Evolutionary conservation across 2,797 vertebrate species (phyloP).

Genomic region (Chelonia mydas): DNA sequence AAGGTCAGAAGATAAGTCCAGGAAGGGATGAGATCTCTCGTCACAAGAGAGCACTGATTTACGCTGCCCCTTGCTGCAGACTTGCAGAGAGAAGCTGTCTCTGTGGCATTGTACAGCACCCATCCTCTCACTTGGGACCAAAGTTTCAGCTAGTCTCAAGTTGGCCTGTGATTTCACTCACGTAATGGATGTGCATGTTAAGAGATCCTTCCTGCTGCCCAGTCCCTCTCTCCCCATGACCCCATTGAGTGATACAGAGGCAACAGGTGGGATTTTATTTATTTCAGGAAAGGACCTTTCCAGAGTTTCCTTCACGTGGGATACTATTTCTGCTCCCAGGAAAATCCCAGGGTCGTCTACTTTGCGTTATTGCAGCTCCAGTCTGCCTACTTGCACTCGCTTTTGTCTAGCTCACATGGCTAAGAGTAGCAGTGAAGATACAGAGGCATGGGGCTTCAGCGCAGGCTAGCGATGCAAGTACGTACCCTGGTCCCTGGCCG

Average conservation of each 20-base stretch:
- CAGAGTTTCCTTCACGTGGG: background rate
- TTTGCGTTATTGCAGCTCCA: background rate
- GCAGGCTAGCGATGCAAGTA: background rate
- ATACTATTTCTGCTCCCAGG: background rate
- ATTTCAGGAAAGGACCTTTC: background rate
- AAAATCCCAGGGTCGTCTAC: background rate
- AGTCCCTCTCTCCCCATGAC: background rate
- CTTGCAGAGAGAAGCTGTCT: background rate
- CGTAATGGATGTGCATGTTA: background rate
- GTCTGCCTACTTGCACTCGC: background rate
- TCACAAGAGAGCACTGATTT: background rate
- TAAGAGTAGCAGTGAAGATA: background rate
- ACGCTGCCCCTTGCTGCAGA: background rate
- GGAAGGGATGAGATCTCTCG: background rate
- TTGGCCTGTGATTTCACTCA: background rate
- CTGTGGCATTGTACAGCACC: background rate
- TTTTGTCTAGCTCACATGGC: background rate
- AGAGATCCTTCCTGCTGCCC: background rate
- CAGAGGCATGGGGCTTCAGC: background rate
- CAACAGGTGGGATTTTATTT: background rate
- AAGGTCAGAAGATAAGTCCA: background rate
- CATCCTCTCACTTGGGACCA: background rate
- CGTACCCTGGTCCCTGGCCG: background rate
- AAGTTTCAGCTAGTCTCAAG: background rate
- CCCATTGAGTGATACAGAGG: background rate